phyloP scores from a whole-genome alignment of 2,888 invertebrate species.

The Toxonevra muliebris region DNA sequence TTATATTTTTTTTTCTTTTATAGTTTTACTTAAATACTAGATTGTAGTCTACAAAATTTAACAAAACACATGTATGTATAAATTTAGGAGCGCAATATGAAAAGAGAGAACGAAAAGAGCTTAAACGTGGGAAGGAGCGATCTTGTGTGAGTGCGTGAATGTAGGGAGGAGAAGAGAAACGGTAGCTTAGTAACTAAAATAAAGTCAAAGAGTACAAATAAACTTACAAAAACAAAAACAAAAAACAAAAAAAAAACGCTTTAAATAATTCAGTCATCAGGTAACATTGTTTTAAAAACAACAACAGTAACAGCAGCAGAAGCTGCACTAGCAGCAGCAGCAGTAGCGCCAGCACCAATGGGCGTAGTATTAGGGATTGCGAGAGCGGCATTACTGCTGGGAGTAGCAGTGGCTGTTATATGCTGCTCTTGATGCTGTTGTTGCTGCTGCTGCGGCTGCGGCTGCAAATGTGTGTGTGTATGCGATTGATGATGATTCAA shows the following conservation, averaged over 20 bases:
- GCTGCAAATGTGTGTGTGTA: constrained; percentile 32
- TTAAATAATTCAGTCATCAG: constrained; percentile 66
- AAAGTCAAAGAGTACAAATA: too few species aligned
- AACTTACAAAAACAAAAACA: too few species aligned
- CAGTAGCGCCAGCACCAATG: constrained; percentile 33
- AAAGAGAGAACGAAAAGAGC: too few species aligned
- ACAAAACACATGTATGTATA: too few species aligned
- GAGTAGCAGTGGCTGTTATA: background rate
- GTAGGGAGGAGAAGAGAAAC: too few species aligned
- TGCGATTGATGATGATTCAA: constrained; percentile 22
- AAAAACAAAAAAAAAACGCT: constrained; percentile 30
- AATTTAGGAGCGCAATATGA: too few species aligned
- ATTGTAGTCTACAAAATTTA: background rate
- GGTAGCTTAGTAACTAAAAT: too few species aligned
- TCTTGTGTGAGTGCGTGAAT: too few species aligned
- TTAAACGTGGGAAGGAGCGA: too few species aligned
- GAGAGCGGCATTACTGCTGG: background rate
- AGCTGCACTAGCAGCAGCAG: constrained; percentile 33
- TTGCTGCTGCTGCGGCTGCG: constrained; percentile 39
- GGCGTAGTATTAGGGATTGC: constrained; percentile 17
- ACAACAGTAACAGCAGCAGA: constrained; percentile 66
- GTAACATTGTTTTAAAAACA: constrained; percentile 67
- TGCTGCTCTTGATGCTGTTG: constrained; percentile 8
- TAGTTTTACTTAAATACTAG: constrained; percentile 7
- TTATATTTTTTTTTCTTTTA: background rate